These are phyloP conservation scores for Lacanobia oleracea DNA, from an alignment of 2,888 invertebrate genomes.

Conservation along the genomic window DNA sequence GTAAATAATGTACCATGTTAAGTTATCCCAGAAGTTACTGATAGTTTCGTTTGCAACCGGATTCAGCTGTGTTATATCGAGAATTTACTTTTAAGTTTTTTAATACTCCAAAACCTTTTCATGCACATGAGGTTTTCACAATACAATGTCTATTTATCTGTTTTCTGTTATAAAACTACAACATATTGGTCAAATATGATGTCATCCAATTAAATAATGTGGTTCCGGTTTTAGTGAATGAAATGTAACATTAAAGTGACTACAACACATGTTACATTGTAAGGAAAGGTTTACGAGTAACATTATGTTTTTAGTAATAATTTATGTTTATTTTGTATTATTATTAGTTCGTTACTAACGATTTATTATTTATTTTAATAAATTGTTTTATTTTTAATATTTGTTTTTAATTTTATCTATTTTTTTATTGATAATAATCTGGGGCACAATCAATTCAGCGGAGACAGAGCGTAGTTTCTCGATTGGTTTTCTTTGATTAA, in stretches of 20 bases:
- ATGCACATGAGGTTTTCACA: conserved; percentile 30
- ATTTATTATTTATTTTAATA: conserved; percentile 79
- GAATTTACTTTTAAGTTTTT: conserved; percentile 66
- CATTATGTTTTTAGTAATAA: conserved; percentile 76
- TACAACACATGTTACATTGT: conserved; percentile 52
- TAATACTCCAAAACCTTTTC: conserved; percentile 61
- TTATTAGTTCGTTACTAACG: conserved; percentile 79
- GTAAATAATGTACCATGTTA: conserved; percentile 62
- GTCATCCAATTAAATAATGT: conserved; percentile 61
- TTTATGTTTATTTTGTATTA: conserved; percentile 79
- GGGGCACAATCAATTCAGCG: too few species aligned
- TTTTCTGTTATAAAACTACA: conserved; percentile 43
- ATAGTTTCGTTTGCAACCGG: conserved; percentile 64
- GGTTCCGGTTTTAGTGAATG: conserved; percentile 38
- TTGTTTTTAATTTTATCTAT: conserved; percentile 45
- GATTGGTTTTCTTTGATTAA: too few species aligned
- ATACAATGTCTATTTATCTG: conserved; percentile 21
- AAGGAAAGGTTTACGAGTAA: conserved; percentile 68
- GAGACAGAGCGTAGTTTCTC: too few species aligned
- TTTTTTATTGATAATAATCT: background rate
- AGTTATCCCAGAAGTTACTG: conserved; percentile 63
- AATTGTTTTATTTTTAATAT: conserved; percentile 76
- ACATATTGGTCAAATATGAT: conserved; percentile 62
- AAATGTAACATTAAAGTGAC: conserved; percentile 40
- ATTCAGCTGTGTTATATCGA: conserved; percentile 53